Percentiles rank a stretch among this genome's conserved stretches.
Conservation (phyloP, 2,888 invertebrate genomes). For the Sinohyriopsis cumingii region DNA sequence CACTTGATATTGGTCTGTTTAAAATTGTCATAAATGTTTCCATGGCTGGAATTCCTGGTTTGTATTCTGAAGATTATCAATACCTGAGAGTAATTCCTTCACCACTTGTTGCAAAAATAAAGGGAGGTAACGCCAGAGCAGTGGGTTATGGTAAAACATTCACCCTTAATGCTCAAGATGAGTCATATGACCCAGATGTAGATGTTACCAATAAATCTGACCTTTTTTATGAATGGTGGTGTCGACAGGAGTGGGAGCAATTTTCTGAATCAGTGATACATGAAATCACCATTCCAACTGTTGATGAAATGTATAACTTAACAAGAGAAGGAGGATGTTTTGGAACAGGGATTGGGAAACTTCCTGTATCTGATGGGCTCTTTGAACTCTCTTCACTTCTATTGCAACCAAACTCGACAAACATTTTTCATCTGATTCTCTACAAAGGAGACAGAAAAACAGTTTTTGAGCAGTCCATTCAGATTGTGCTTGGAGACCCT, state of each 20-base stretch:
- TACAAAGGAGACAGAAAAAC: conserved; percentile 22
- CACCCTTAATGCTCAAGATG: conserved; percentile 34
- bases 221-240: conserved; percentile 45
- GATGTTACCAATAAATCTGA: conserved; percentile 16
- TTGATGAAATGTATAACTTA: conserved; percentile 19
- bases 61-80: conserved; percentile 43
- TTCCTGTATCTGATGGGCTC: conserved; percentile 16
- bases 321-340: conserved; percentile 37
- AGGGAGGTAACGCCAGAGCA: conserved; percentile 40
- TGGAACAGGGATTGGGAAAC: conserved; percentile 43
- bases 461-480: conserved; percentile 36
- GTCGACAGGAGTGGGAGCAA: conserved; percentile 31
- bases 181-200: conserved; percentile 47
- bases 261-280: conserved; percentile 15
- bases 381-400: conserved; percentile 32
- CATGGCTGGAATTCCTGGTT: conserved; percentile 47
- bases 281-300: conserved; percentile 26
- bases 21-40: conserved; percentile 50
- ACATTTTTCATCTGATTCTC: conserved; percentile 41
- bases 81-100: conserved; percentile 41
- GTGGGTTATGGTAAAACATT: conserved; percentile 42
- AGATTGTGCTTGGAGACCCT: conserved; percentile 46
- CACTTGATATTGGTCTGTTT: conserved; percentile 40
- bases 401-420: conserved; percentile 33
- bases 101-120: conserved; percentile 35